Evolutionary conservation across 2,888 invertebrate genomes (phyloP).

Genomic region (Erebia ligea): DNA sequence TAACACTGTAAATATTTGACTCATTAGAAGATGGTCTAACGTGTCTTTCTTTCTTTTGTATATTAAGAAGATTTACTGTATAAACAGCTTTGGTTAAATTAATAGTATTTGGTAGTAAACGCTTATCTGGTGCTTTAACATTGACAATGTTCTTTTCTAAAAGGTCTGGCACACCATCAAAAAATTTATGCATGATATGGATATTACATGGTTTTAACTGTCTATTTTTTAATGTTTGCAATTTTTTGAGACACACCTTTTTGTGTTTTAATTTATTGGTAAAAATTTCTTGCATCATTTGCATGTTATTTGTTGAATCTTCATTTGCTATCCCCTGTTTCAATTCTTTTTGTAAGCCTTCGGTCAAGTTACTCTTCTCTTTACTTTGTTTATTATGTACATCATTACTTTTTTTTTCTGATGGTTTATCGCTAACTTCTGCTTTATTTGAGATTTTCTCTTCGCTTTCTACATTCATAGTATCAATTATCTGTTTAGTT

Average conservation of each 20-base stretch:
- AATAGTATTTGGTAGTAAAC: slow-evolving; percentile 61
- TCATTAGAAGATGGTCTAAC: slow-evolving; percentile 38
- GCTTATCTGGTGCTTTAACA: slow-evolving; percentile 57
- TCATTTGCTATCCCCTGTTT: slow-evolving; percentile 13
- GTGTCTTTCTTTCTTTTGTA: slow-evolving; percentile 47
- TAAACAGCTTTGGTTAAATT: slow-evolving; percentile 60
- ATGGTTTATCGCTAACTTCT: not conserved
- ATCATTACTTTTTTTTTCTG: not conserved
- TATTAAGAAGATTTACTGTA: slow-evolving; percentile 55
- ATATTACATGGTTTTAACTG: slow-evolving; percentile 46
- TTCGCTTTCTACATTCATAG: slow-evolving; percentile 1
- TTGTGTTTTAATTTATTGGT: slow-evolving; percentile 12
- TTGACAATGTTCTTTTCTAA: slow-evolving; percentile 52
- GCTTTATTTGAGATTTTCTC: not conserved
- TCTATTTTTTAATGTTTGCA: slow-evolving; percentile 53
- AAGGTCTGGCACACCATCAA: slow-evolving; percentile 61
- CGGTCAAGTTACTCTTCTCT: not conserved
- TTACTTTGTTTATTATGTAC: not conserved
- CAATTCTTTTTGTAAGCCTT: not conserved
- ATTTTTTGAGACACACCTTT: slow-evolving; percentile 41
- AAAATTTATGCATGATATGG: slow-evolving; percentile 48
- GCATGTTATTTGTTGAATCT: not conserved
- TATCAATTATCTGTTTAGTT: slow-evolving; percentile 4
- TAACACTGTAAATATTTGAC: slow-evolving; percentile 48
- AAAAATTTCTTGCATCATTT: not conserved